These are phyloP conservation scores for Xerus inauris DNA, from an alignment of 2,113 vertebrate genomes.

Conservation along the genomic window DNA sequence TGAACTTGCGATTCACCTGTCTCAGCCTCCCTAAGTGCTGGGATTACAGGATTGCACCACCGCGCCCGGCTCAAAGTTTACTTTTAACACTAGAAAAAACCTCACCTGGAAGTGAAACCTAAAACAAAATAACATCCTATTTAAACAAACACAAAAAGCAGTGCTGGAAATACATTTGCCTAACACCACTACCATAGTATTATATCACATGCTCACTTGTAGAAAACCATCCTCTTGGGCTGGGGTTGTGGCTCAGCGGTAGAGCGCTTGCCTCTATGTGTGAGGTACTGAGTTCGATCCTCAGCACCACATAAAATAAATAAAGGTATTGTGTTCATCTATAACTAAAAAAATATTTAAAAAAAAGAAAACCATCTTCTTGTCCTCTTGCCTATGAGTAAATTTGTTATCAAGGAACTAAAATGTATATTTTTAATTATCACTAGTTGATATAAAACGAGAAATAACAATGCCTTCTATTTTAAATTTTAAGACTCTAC, in stretches of 20 bases:
- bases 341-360: too few relatives aligned
- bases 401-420: constrained; percentile 22
- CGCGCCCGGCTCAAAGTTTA: too few relatives aligned
- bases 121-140: background rate
- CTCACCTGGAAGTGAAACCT: too few relatives aligned
- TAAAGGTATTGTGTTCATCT: too few relatives aligned
- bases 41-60: too few relatives aligned
- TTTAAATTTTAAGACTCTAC: background rate
- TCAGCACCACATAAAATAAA: too few relatives aligned
- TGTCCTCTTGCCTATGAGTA: background rate
- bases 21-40: too few relatives aligned
- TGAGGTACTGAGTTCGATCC: too few relatives aligned
- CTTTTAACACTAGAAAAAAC: background rate
- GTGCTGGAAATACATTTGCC: background rate
- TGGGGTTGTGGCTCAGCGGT: too few relatives aligned
- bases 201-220: background rate
- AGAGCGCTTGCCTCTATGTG: too few relatives aligned
- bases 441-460: background rate
- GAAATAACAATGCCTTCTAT: constrained; percentile 15
- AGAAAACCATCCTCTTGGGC: background rate
- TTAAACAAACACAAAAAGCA: background rate
- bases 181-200: background rate
- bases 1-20: too few relatives aligned
- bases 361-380: background rate
- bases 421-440: background rate